Evolutionary conservation across 2,888 invertebrate genomes (phyloP).

Genomic region (Diabrotica balteata): DNA sequence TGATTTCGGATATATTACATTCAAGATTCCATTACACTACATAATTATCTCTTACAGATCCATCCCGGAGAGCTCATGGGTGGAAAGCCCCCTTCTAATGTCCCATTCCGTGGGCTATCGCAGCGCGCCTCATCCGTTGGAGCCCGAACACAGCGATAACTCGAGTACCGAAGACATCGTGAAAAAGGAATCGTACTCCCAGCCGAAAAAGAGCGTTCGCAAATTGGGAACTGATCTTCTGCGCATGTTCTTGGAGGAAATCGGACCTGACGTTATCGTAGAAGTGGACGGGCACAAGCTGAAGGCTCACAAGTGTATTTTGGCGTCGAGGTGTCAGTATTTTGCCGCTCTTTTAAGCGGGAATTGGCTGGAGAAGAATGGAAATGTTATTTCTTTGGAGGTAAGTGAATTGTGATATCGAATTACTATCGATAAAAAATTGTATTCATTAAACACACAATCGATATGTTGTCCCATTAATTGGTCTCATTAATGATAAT

Average conservation of each 20-base stretch:
- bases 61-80: slow-evolving; percentile 75
- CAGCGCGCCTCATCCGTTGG: slow-evolving; percentile 56
- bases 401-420: slow-evolving; percentile 63
- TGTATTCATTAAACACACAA: too few species aligned
- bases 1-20: too few species aligned
- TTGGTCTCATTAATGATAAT: too few species aligned
- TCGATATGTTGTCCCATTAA: too few species aligned
- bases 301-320: slow-evolving; percentile 89
- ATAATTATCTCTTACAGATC: slow-evolving; percentile 52
- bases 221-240: slow-evolving; percentile 85
- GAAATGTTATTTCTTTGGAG: slow-evolving; percentile 84
- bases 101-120: slow-evolving; percentile 68
- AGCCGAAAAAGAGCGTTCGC: slow-evolving; percentile 54
- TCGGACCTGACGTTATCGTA: slow-evolving; percentile 86
- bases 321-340: slow-evolving; percentile 90
- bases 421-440: neutral
- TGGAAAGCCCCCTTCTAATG: slow-evolving; percentile 68
- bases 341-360: slow-evolving; percentile 91
- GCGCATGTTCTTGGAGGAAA: slow-evolving; percentile 90
- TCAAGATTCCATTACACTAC: too few species aligned
- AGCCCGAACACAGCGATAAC: slow-evolving; percentile 51
- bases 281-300: slow-evolving; percentile 84
- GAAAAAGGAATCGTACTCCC: slow-evolving; percentile 45
- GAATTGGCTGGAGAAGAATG: slow-evolving; percentile 80
- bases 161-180: slow-evolving; percentile 47